A percentile compares a stretch with the other conserved stretches of the same genome.
Conservation (phyloP, 2,113 vertebrate genomes). For the Chascanopsetta lugubris region DNA sequence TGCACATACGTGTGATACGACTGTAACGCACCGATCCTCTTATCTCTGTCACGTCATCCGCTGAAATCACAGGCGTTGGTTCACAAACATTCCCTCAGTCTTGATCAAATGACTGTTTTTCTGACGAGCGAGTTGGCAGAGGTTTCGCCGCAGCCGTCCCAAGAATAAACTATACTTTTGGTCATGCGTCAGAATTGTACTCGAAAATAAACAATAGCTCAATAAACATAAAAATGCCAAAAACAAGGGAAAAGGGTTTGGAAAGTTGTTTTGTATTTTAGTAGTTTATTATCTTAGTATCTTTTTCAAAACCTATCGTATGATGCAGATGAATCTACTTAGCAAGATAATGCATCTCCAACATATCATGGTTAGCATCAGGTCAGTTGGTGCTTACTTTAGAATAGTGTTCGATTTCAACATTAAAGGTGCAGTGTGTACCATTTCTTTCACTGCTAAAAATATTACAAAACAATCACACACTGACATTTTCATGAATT, state of each 20-base stretch:
- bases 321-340: no score
- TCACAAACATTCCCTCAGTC: constrained; percentile 55
- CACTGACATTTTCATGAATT: no score
- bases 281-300: no score
- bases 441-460: no score
- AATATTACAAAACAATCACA: no score
- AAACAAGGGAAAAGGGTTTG: not conserved
- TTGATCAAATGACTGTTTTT: constrained; percentile 33
- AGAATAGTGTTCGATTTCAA: no score
- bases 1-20: constrained; percentile 10
- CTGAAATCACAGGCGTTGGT: constrained; percentile 55
- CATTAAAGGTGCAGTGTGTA: no score
- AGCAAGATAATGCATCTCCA: no score
- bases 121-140: not conserved
- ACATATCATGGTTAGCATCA: no score
- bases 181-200: not conserved
- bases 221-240: no score
- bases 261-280: not conserved
- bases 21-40: constrained; percentile 47
- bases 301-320: no score
- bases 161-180: constrained; percentile 10
- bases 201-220: not conserved
- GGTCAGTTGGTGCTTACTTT: no score
- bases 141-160: constrained; percentile 22
- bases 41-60: constrained; percentile 62